Conservation (phyloP, 2,113 vertebrate species). For the Gnathonemus echidnorhynchus region DNA sequence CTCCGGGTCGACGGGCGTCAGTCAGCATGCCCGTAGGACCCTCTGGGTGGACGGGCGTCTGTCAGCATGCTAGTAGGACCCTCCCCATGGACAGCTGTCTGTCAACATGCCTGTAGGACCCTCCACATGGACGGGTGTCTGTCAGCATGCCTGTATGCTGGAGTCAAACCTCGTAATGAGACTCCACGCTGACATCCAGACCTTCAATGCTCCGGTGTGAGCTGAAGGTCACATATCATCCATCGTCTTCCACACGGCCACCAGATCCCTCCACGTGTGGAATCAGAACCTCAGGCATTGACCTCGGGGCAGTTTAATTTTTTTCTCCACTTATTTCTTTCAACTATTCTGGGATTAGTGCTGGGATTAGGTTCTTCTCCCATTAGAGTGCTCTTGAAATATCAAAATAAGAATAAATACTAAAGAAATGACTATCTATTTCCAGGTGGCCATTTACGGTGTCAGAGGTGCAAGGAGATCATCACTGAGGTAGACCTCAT, state of each 20-base stretch:
- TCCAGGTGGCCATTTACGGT: not conserved
- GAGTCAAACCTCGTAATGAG: not conserved
- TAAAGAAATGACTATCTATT: not conserved
- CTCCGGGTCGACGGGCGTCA: no score
- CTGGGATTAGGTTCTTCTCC: not conserved
- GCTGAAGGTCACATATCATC: not conserved
- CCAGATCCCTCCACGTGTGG: not conserved
- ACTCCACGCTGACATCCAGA: not conserved
- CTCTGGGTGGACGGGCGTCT: no score
- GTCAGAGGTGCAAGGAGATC: constrained; percentile 6
- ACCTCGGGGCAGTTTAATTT: no score
- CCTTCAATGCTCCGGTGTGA: not conserved
- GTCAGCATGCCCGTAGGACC: not conserved
- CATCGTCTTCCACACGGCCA: not conserved
- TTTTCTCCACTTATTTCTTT: no score
- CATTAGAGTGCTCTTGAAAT: not conserved
- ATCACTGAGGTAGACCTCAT: constrained; percentile 13
- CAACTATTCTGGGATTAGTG: no score
- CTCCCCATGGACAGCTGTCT: no score
- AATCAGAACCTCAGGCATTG: not conserved
- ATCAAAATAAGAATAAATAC: not conserved
- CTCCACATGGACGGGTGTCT: no score
- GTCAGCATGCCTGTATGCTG: not conserved
- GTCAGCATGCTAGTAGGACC: no score
- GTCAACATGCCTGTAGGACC: no score